Evolutionary conservation across 2,113 vertebrate species (phyloP).

Genomic region (Atherinomorus stipes): DNA sequence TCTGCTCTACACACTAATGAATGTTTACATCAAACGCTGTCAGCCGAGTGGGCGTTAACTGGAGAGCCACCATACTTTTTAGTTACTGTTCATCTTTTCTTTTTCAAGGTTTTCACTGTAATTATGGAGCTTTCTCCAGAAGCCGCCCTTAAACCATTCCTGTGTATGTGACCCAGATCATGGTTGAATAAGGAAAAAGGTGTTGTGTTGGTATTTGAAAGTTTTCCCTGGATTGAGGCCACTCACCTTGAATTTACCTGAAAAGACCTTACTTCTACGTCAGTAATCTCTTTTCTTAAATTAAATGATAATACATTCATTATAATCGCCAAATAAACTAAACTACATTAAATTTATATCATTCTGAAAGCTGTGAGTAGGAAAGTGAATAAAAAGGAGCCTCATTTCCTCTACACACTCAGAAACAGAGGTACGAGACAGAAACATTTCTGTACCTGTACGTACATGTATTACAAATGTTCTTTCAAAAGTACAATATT

Average conservation of each 20-base stretch:
- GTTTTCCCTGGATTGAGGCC: not conserved
- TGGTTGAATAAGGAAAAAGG: slow-evolving; percentile 40
- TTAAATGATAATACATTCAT: too few species aligned
- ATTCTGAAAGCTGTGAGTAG: too few species aligned
- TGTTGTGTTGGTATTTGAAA: slow-evolving; percentile 21
- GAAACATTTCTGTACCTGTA: too few species aligned
- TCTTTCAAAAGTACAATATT: too few species aligned
- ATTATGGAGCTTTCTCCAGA: slow-evolving; percentile 57
- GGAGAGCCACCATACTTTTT: slow-evolving; percentile 39
- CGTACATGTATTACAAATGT: too few species aligned
- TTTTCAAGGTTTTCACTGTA: slow-evolving; percentile 51
- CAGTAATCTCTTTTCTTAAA: too few species aligned
- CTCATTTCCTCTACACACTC: too few species aligned
- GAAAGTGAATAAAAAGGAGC: too few species aligned
- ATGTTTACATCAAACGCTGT: slow-evolving; percentile 62
- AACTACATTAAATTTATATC: too few species aligned
- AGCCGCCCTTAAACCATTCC: slow-evolving; percentile 51
- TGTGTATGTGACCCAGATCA: slow-evolving; percentile 49
- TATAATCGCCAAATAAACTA: too few species aligned
- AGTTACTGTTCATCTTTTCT: slow-evolving; percentile 46
- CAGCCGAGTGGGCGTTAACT: slow-evolving; percentile 61
- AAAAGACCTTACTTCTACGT: not conserved
- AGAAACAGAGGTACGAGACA: too few species aligned
- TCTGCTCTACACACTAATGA: slow-evolving; percentile 49
- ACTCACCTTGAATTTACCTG: not conserved